Evolutionary conservation across 2,113 vertebrate genomes (phyloP).

Genomic region (Nycticorax nycticorax): DNA sequence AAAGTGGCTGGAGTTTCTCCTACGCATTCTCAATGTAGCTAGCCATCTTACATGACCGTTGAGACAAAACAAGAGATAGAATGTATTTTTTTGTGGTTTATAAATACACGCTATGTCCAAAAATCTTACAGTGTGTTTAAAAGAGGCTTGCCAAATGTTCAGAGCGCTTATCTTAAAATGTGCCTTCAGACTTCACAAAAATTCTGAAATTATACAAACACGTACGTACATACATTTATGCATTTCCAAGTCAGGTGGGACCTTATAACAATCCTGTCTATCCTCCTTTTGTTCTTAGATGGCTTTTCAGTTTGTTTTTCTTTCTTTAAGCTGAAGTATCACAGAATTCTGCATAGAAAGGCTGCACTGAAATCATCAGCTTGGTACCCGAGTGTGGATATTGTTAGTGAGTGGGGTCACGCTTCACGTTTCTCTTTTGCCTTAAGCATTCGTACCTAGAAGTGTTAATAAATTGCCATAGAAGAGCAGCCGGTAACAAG

Average conservation of each 20-base stretch:
- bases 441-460: background rate
- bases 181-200: background rate
- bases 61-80: slow-evolving; percentile 52
- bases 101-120: background rate
- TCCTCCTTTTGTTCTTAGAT: background rate
- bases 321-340: slow-evolving; percentile 11
- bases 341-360: background rate
- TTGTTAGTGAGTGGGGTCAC: background rate
- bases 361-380: background rate
- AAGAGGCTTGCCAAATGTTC: slow-evolving; percentile 22
- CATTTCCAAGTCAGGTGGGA: slow-evolving; percentile 41
- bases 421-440: background rate
- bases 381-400: background rate
- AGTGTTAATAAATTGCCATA: background rate
- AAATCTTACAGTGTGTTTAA: slow-evolving; percentile 29
- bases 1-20: background rate
- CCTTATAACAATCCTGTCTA: slow-evolving; percentile 2
- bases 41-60: background rate
- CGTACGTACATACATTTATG: background rate
- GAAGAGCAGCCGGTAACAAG: background rate
- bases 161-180: slow-evolving; percentile 21
- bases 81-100: slow-evolving; percentile 35
- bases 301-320: slow-evolving; percentile 15
- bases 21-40: background rate
- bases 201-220: slow-evolving; percentile 16